These are phyloP conservation scores for Fragum sueziense DNA, from an alignment of 2,888 invertebrate genomes.

Conservation along the genomic window DNA sequence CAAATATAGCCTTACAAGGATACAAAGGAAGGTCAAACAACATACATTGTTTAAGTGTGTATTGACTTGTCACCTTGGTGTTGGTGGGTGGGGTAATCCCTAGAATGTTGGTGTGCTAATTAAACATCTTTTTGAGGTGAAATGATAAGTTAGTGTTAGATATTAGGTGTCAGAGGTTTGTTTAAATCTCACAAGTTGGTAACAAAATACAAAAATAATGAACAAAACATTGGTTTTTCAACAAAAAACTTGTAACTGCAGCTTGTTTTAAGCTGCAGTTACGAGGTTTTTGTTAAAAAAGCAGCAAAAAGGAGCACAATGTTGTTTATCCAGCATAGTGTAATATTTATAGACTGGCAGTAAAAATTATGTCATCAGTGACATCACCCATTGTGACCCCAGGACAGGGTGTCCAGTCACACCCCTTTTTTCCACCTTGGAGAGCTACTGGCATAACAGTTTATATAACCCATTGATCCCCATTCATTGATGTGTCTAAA, in stretches of 20 bases:
- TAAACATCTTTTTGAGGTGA: constrained; percentile 13
- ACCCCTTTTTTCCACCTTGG: not conserved
- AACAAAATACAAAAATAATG: constrained; percentile 5
- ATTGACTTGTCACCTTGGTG: constrained; percentile 4
- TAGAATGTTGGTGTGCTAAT: not conserved
- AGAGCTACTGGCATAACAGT: not conserved
- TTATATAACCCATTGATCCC: too few relatives aligned
- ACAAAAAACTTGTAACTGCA: too few relatives aligned
- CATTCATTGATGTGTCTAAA: too few relatives aligned
- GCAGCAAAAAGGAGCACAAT: not conserved
- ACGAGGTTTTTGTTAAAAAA: too few relatives aligned
- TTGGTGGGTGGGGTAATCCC: constrained; percentile 9
- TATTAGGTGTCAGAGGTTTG: constrained; percentile 9
- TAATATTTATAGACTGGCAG: constrained; percentile 1
- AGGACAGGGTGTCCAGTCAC: constrained; percentile 6
- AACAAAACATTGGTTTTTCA: too few relatives aligned
- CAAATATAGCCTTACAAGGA: too few relatives aligned
- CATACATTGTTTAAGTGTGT: too few relatives aligned
- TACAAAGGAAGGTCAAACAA: too few relatives aligned
- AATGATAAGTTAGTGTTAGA: constrained; percentile 14
- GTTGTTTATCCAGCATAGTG: constrained; percentile 5
- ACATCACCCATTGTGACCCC: constrained; percentile 12
- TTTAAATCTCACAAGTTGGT: constrained; percentile 19
- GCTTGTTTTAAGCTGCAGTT: too few relatives aligned
- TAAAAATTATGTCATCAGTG: constrained; percentile 11